Evolutionary conservation across 2,113 vertebrate species (phyloP).

Genomic region (Martes martes): DNA sequence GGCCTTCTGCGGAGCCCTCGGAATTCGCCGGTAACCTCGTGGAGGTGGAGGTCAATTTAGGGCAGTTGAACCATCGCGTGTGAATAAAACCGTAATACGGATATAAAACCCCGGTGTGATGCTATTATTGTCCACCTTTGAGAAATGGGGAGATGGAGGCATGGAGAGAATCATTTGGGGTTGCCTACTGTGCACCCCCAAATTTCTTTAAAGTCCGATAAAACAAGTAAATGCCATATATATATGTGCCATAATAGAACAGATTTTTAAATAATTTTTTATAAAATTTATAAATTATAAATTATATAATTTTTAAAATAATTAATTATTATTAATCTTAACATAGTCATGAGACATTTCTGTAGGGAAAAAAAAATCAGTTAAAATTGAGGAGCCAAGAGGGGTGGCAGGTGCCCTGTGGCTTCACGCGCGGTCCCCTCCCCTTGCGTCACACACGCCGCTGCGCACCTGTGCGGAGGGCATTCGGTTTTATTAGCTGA

Average conservation of each 20-base stretch:
- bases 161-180: neutral
- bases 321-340: neutral
- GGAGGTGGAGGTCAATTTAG: neutral
- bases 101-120: neutral
- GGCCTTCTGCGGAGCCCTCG: fast-evolving
- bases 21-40: neutral
- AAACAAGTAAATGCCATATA: neutral
- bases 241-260: neutral
- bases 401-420: neutral
- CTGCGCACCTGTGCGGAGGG: neutral
- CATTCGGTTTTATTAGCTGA: neutral
- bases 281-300: too few relatives aligned
- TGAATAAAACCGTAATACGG: neutral
- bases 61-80: too few relatives aligned
- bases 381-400: neutral
- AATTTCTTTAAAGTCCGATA: neutral
- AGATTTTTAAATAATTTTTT: neutral
- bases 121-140: neutral
- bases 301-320: too few relatives aligned
- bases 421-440: fast-evolving
- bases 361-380: neutral
- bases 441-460: fast-evolving
- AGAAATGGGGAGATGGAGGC: neutral
- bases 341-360: neutral
- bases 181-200: neutral